Percentiles rank a stretch among this genome's conserved stretches.
Conservation (phyloP, 2,113 vertebrate genomes). For the Lycocorax pyrrhopterus region DNA sequence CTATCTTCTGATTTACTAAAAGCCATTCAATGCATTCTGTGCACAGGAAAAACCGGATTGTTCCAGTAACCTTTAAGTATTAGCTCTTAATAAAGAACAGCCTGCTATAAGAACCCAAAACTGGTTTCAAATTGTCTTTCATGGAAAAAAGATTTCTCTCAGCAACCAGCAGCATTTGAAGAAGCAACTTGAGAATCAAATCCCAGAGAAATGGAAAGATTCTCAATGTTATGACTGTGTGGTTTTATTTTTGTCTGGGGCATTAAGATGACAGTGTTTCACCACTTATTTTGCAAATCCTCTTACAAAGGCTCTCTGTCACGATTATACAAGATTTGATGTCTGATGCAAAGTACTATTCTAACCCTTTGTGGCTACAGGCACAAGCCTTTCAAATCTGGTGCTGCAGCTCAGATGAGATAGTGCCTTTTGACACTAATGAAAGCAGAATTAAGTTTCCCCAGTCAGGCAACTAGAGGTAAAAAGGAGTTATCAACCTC, state of each 20-base stretch:
- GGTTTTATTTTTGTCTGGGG: constrained; percentile 35
- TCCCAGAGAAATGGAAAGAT: constrained; percentile 41
- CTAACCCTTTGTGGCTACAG: neutral
- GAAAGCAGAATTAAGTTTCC: neutral
- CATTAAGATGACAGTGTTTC: constrained; percentile 5
- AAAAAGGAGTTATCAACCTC: neutral
- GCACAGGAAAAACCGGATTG: neutral
- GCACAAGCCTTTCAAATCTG: neutral
- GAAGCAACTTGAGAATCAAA: constrained; percentile 22
- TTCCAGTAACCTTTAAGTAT: neutral
- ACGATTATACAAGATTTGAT: neutral
- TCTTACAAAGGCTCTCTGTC: constrained; percentile 42
- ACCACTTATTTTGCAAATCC: constrained; percentile 31
- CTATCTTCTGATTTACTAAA: neutral
- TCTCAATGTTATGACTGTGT: constrained; percentile 29
- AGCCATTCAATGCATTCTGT: neutral
- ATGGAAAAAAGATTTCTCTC: constrained; percentile 29
- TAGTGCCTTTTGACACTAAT: neutral
- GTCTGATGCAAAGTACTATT: neutral
- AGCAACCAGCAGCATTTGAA: neutral
- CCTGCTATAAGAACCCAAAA: neutral
- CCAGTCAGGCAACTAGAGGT: neutral
- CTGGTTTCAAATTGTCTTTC: neutral
- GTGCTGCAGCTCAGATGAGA: neutral
- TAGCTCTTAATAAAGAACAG: constrained; percentile 6